A percentile compares a stretch with the other conserved stretches of the same genome.
phyloP scores from a whole-genome alignment of 2,888 invertebrate species.

The Tetanocera ferruginea region DNA sequence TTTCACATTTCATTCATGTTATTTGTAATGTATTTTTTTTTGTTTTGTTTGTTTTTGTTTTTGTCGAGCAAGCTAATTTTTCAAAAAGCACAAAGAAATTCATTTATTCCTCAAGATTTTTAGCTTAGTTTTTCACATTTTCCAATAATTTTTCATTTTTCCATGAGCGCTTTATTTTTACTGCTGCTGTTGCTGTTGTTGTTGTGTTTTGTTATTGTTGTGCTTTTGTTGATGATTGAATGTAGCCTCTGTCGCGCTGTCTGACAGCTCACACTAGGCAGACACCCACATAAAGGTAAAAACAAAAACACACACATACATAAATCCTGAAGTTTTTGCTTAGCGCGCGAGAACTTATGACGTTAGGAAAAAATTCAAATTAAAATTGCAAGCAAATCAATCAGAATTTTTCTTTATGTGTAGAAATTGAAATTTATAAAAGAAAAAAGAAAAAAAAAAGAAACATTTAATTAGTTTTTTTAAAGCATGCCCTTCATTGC shows the following conservation, averaged over 20 bases:
- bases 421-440: background rate
- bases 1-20: background rate
- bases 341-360: background rate
- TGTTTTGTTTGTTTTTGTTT: background rate
- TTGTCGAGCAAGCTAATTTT: background rate
- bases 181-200: too few relatives aligned
- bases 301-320: background rate
- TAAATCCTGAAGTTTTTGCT: background rate
- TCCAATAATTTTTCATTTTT: background rate
- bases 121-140: background rate
- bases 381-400: conserved; percentile 12
- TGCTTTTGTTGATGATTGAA: conserved; percentile 4
- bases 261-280: background rate
- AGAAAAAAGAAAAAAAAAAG: background rate
- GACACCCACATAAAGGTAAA: background rate
- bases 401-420: background rate
- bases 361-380: conserved; percentile 14
- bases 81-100: background rate
- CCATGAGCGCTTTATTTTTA: background rate
- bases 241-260: background rate
- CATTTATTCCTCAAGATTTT: background rate
- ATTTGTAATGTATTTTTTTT: background rate
- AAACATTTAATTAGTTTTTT: background rate
- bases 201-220: background rate
- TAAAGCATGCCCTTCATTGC: background rate